Base-by-base conservation (phyloP, 2,888 invertebrate species). In the Agelastica alni region DNA sequence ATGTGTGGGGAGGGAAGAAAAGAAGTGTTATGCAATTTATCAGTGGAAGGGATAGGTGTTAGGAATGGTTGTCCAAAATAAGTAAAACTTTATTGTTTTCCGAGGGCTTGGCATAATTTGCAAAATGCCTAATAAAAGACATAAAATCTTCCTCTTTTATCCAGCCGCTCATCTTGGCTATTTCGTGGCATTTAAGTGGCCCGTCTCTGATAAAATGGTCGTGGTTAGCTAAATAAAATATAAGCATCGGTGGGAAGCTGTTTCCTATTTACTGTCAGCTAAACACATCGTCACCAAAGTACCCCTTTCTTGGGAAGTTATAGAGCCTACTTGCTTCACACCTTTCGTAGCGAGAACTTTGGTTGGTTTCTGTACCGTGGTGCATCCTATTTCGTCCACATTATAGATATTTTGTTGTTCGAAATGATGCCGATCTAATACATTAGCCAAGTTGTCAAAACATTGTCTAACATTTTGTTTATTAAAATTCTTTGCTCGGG, bases 281-380 rank as follows among this genome's bases (percentile, higher is more conserved):
- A 46, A 20, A 53, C 20, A 41, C 37, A 32, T 44, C 16, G 42
- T 32, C 39, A 37, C 12, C 34, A 42, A 31, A 17, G 63, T 65
- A 16, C 71, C 69, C 39, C 69, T 57, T 63, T 76, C 75, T 10
- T 65, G 71, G n/a, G 73, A 75, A 13, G 71, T 73, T 20, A 75
- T 46, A 3, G 65, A 57, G 18, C 73, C 70, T 14, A 77, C 31
- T 45, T 48, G 12, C 14, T 34, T 34, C 7, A 51, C 34, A 43
- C 51, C 44, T 36, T 51, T 51, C 17, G n/a, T 51, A 17, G 32
- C 34, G 7, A 51, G 41, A 16, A 16, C 37, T 17, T 49, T 39
- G 39, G 30, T 49, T 22, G 17, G 49, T 14, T 49, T 41, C 26
- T 49, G 28, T 39, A 49, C 41, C 37, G 41, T 49, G 13, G 30